These are phyloP conservation scores for Micronycteris hirsuta DNA, from an alignment of 2,113 vertebrate genomes.

Conservation along the genomic window DNA sequence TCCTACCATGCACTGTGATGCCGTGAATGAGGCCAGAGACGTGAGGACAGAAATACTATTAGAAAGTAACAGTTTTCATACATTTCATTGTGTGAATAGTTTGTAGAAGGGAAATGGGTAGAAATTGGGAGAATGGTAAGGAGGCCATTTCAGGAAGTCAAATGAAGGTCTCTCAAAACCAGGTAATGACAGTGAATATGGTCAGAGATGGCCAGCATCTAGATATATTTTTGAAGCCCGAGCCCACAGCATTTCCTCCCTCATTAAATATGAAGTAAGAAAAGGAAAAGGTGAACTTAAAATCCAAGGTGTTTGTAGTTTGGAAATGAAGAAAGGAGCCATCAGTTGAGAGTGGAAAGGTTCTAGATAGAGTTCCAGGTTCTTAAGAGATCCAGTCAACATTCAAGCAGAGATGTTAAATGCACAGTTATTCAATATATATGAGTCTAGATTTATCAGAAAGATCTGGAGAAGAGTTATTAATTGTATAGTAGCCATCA, in stretches of 20 bases:
- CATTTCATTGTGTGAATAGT: neutral
- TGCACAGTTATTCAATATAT: neutral
- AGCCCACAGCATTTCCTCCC: neutral
- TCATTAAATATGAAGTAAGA: neutral
- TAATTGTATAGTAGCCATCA: neutral
- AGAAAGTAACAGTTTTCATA: neutral
- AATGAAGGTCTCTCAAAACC: neutral
- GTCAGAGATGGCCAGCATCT: neutral
- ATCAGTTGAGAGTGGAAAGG: neutral
- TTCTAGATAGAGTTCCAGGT: neutral
- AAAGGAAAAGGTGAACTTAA: neutral
- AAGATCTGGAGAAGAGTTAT: neutral
- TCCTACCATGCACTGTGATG: neutral
- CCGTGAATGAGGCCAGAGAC: neutral
- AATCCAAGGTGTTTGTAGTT: neutral
- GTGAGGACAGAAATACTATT: neutral
- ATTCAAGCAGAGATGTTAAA: neutral
- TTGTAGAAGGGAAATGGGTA: neutral
- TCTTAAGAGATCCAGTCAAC: neutral
- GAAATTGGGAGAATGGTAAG: neutral
- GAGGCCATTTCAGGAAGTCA: neutral
- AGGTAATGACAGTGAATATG: neutral
- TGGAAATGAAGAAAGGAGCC: neutral
- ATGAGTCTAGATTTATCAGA: neutral
- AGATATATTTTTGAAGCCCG: neutral